These are phyloP conservation scores for Epinephelus coioides DNA, from an alignment of 2,797 vertebrate species.

Conservation along the genomic window DNA sequence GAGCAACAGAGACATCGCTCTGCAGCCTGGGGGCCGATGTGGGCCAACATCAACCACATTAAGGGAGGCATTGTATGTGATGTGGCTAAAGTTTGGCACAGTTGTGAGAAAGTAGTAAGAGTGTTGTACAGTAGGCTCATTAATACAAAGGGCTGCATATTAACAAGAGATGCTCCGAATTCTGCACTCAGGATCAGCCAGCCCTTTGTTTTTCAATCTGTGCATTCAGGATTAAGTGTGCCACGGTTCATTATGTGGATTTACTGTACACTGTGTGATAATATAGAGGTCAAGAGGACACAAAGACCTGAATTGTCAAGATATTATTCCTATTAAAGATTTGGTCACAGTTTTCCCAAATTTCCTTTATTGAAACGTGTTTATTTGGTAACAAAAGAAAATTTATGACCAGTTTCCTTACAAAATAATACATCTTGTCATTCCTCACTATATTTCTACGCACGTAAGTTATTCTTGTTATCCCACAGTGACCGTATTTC, in stretches of 20 bases:
- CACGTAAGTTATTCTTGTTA: neutral
- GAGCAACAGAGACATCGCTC: constrained; percentile 37
- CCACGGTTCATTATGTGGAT: constrained; percentile 35
- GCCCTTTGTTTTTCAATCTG: constrained; percentile 59
- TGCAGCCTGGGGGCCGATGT: constrained; percentile 8
- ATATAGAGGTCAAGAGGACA: constrained; percentile 23
- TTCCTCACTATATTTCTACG: neutral
- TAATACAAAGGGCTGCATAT: constrained; percentile 54
- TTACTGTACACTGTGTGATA: constrained; percentile 37
- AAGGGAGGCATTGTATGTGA: constrained; percentile 24
- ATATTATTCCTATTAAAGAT: neutral
- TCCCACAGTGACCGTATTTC: neutral
- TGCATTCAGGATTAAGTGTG: constrained; percentile 51
- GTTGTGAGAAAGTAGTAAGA: constrained; percentile 37
- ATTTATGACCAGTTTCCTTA: neutral
- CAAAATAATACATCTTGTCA: neutral
- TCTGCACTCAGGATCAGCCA: constrained; percentile 50
- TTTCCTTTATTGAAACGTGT: neutral
- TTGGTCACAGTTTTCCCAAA: constrained; percentile 2
- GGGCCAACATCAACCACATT: constrained; percentile 50
- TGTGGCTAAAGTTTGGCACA: constrained; percentile 28
- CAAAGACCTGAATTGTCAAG: constrained; percentile 27
- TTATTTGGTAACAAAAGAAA: neutral
- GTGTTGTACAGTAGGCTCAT: constrained; percentile 28
- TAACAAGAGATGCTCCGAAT: constrained; percentile 50